Conservation (phyloP, 2,888 invertebrate species). For the Lysandra coridon region DNA sequence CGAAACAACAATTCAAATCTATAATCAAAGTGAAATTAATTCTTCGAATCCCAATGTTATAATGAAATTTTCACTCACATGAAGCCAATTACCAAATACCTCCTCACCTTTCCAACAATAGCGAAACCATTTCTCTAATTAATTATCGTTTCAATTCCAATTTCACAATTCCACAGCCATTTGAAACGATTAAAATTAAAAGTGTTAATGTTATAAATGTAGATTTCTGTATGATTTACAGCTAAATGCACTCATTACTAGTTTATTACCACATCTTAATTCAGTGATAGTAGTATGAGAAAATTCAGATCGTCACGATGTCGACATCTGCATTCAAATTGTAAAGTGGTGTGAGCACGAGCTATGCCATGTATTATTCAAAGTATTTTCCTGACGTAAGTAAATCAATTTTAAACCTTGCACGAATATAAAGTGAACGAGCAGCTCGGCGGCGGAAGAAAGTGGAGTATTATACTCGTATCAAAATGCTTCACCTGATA, state of each 20-base stretch:
- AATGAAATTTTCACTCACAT: conserved; percentile 21
- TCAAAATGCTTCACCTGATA: not conserved
- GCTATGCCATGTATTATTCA: not conserved
- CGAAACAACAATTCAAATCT: not conserved
- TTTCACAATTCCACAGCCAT: conserved; percentile 11
- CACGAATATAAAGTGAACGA: not conserved
- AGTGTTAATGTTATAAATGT: not conserved
- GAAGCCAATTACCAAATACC: conserved; percentile 21
- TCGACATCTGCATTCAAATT: not conserved
- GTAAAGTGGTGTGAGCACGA: conserved; percentile 2
- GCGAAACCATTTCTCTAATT: conserved; percentile 19
- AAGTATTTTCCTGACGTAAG: conserved; percentile 3
- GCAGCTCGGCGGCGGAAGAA: not conserved
- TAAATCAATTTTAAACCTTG: conserved; percentile 15
- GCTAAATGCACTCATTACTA: not conserved
- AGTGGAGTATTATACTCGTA: not conserved
- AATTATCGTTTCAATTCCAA: conserved; percentile 14
- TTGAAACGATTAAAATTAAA: conserved; percentile 13
- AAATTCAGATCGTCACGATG: not conserved
- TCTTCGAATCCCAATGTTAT: conserved; percentile 12
- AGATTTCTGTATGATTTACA: not conserved
- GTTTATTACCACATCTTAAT: not conserved
- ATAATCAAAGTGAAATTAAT: conserved; percentile 21
- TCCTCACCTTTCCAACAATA: conserved; percentile 21
- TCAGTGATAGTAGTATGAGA: not conserved